A percentile compares a stretch with the other conserved stretches of the same genome.
phyloP scores from a whole-genome alignment of 2,888 invertebrate genomes.

The Idaea dimidiata region DNA sequence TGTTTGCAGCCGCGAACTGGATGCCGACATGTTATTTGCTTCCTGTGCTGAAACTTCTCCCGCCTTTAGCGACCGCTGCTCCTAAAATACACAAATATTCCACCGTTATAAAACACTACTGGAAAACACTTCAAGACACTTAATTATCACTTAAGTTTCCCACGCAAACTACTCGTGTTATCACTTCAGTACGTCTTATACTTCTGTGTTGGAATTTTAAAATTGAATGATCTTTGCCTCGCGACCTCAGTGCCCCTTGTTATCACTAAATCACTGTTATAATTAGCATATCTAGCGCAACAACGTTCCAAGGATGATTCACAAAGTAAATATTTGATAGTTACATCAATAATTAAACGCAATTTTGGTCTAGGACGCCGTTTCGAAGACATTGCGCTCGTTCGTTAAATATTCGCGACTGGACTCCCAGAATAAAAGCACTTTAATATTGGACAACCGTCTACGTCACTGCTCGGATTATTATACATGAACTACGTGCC shows the following conservation, averaged over 20 bases:
- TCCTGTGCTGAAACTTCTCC: slow-evolving; percentile 93
- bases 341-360: slow-evolving; percentile 71
- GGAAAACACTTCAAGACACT: not conserved
- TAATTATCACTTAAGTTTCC: not conserved
- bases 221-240: slow-evolving; percentile 6
- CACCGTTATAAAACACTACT: slow-evolving; percentile 6
- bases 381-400: slow-evolving; percentile 63
- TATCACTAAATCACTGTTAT: slow-evolving; percentile 53
- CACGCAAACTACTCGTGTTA: not conserved
- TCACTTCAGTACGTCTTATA: not conserved
- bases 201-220: slow-evolving; percentile 14
- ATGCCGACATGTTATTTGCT: slow-evolving; percentile 90
- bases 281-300: slow-evolving; percentile 36
- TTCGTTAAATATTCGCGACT: slow-evolving; percentile 47
- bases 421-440: slow-evolving; percentile 58
- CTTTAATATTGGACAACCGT: slow-evolving; percentile 68
- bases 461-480: slow-evolving; percentile 64
- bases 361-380: slow-evolving; percentile 72
- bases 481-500: slow-evolving; percentile 61
- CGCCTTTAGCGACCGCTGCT: slow-evolving; percentile 90
- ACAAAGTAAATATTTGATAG: slow-evolving; percentile 66
- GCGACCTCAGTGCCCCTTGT: slow-evolving; percentile 37
- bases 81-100: slow-evolving; percentile 77
- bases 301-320: slow-evolving; percentile 54
- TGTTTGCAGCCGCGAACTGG: slow-evolving; percentile 91